Conservation (phyloP, 2,888 invertebrate species). For the Folsomia manolachei region DNA sequence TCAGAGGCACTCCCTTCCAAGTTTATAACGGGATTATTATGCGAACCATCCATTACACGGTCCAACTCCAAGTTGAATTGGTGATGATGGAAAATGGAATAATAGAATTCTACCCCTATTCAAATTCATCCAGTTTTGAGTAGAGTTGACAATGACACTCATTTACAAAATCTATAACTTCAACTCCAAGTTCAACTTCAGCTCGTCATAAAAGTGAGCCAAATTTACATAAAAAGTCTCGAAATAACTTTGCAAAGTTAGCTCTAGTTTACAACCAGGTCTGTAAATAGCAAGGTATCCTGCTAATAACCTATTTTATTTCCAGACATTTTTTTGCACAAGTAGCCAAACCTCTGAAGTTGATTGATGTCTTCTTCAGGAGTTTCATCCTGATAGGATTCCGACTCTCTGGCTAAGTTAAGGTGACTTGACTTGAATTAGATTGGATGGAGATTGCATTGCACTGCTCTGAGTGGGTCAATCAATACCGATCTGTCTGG, state of each 20-base stretch:
- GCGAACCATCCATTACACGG: background rate
- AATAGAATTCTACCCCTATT: background rate
- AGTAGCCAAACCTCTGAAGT: background rate
- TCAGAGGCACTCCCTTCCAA: background rate
- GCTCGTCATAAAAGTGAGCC: too few species aligned
- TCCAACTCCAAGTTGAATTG: too few species aligned
- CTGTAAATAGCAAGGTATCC: background rate
- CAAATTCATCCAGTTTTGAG: background rate
- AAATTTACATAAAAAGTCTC: too few species aligned
- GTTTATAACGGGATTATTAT: background rate
- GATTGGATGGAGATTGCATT: too few species aligned
- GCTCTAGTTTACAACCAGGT: too few species aligned
- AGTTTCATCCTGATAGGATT: too few species aligned
- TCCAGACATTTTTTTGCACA: background rate
- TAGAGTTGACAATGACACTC: background rate
- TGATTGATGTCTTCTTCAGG: background rate
- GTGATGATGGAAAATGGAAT: background rate
- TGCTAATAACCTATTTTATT: too few species aligned
- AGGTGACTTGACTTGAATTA: too few species aligned
- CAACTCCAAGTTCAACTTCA: too few species aligned
- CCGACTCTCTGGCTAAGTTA: background rate
- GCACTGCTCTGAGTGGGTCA: too few species aligned
- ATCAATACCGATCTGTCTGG: background rate
- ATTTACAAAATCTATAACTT: too few species aligned
- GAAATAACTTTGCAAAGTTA: too few species aligned